phyloP scores from a whole-genome alignment of 2,113 vertebrate species.

The Ascaphus truei region DNA sequence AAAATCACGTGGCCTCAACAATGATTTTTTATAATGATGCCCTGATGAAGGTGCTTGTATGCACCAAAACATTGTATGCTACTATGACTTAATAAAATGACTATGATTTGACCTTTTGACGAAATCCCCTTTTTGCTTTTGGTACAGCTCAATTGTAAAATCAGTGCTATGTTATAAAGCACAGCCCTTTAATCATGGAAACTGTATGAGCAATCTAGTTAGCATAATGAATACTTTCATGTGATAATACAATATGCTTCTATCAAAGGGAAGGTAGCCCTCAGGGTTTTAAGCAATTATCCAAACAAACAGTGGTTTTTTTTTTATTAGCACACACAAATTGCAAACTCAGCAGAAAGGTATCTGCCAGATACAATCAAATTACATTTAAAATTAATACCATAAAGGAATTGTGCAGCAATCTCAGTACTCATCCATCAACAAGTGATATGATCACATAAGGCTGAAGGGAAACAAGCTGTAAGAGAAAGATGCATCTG shows the following conservation, averaged over 20 bases:
- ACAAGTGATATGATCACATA: not conserved
- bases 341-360: not conserved
- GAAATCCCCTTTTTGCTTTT: too few relatives aligned
- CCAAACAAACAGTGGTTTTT: not conserved
- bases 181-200: too few relatives aligned
- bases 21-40: too few relatives aligned
- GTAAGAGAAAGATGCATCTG: too few relatives aligned
- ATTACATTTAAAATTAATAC: conserved; percentile 48
- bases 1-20: too few relatives aligned
- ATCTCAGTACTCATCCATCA: not conserved
- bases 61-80: too few relatives aligned
- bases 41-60: too few relatives aligned
- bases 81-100: too few relatives aligned
- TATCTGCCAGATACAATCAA: conserved; percentile 24
- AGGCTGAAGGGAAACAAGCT: too few relatives aligned
- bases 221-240: not conserved
- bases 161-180: too few relatives aligned
- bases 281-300: not conserved
- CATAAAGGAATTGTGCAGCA: not conserved
- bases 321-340: not conserved
- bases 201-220: not conserved
- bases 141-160: too few relatives aligned
- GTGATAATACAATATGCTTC: not conserved
- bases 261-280: not conserved
- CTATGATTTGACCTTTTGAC: too few relatives aligned